Base-by-base conservation (phyloP, 2,888 invertebrate species). In the Pyrrhia umbra region DNA sequence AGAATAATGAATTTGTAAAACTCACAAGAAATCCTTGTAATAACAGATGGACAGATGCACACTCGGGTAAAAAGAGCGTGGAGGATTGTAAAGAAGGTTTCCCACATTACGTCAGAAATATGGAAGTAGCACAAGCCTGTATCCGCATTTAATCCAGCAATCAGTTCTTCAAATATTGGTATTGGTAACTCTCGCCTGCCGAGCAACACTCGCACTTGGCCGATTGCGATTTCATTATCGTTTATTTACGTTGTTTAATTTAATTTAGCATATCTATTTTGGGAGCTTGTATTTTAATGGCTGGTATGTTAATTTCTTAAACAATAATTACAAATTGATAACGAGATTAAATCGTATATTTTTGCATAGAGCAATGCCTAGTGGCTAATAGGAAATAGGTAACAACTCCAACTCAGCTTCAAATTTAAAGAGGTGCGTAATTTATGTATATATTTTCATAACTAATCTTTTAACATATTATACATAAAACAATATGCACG, bases 111-210 rank as follows among this genome's bases (percentile, higher is more conserved):
- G 43, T 63, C 69, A 65, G 63, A 70, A 65, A 61, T 75, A 71
- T 79, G 65, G 37, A 71, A 79, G 68, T 66, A 50, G 71, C 58
- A 71, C 62, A 79, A 70, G 65, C 54, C 57, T 68, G 62, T 79
- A 81, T 78, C 56, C 79, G 60, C 58, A 68, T 79, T 81, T 81
- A 81, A 79, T 79, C 78, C 62, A 61, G 80, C 78, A 81, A 79
- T 79, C 78, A 81, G 61, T 62, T 61, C 72, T 60, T 68, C 81
- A 81, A 79, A 79, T 79, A 79, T 81, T 79, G 81, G 61, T 79
- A 66, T 75, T 81, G 79, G 77, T 71, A 76, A 61, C 69, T 76
- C 65, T 56, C 63, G 59, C 40, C 50, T 62, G 20, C 47, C 51
- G 50, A 66, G 58, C 40, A 59, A 57, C 59, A 51, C 76, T 66